A percentile compares a stretch with the other conserved stretches of the same genome.
These are phyloP conservation scores for Ageneiosus marmoratus DNA, from an alignment of 2,113 vertebrate genomes.

Conservation along the genomic window DNA sequence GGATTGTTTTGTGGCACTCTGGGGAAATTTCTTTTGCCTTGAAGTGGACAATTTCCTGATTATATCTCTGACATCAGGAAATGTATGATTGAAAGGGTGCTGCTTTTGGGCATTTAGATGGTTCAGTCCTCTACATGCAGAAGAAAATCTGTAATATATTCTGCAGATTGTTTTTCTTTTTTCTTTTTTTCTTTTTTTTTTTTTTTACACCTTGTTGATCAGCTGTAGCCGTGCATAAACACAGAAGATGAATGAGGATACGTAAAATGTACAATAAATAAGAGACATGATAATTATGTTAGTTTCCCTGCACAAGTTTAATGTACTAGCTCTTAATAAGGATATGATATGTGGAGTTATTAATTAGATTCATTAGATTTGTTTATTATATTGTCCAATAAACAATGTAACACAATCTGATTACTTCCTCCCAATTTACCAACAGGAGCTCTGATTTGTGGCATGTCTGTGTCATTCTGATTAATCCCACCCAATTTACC, in stretches of 20 bases:
- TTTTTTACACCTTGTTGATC: not conserved
- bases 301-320: not conserved
- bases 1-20: conserved; percentile 73
- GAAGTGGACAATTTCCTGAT: conserved; percentile 63
- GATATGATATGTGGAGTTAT: not conserved
- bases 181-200: not conserved
- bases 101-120: conserved; percentile 15
- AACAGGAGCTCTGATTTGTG: conserved; percentile 10
- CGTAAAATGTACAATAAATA: conserved; percentile 8
- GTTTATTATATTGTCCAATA: conserved; percentile 1
- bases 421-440: conserved; percentile 12
- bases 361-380: conserved; percentile 22
- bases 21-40: conserved; percentile 73
- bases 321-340: not conserved
- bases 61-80: conserved; percentile 48
- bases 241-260: not conserved
- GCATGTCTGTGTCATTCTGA: conserved; percentile 23
- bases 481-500: conserved; percentile 39
- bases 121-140: not conserved
- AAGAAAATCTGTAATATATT: not conserved
- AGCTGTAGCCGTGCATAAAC: not conserved
- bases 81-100: conserved; percentile 41
- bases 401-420: conserved; percentile 26
- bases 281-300: not conserved
- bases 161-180: not conserved